phyloP scores from a whole-genome alignment of 1,140 invertebrate species.

The Aphis craccivora region DNA sequence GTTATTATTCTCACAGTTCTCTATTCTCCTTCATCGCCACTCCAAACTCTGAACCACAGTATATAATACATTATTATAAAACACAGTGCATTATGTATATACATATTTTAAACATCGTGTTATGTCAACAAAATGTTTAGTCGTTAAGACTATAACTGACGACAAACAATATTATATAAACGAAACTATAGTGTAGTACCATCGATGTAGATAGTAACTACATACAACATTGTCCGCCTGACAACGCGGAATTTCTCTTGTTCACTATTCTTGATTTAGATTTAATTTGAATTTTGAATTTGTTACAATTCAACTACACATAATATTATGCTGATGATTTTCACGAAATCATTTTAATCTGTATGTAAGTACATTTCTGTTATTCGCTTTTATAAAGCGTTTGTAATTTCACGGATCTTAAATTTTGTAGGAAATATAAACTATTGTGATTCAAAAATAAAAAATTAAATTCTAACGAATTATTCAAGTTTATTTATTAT shows the following conservation, averaged over 20 bases:
- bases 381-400: not conserved
- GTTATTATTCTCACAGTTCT: not conserved
- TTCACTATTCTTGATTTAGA: not conserved
- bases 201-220: not conserved
- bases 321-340: not conserved
- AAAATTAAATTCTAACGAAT: not conserved
- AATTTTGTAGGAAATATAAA: not conserved
- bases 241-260: not conserved
- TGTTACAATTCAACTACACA: not conserved
- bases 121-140: slow-evolving; percentile 22
- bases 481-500: not conserved
- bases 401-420: not conserved
- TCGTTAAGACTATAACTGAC: slow-evolving; percentile 1
- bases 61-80: slow-evolving; percentile 15
- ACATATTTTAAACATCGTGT: not conserved
- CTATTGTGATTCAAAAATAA: not conserved
- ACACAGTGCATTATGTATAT: not conserved
- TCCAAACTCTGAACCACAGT: not conserved
- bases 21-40: not conserved
- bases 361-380: not conserved
- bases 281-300: slow-evolving; percentile 6
- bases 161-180: slow-evolving; percentile 16
- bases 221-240: not conserved
- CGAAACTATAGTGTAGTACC: not conserved
- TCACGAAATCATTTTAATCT: not conserved